Conservation (phyloP, 1,140 invertebrate species). For the Microplitis mediator region DNA sequence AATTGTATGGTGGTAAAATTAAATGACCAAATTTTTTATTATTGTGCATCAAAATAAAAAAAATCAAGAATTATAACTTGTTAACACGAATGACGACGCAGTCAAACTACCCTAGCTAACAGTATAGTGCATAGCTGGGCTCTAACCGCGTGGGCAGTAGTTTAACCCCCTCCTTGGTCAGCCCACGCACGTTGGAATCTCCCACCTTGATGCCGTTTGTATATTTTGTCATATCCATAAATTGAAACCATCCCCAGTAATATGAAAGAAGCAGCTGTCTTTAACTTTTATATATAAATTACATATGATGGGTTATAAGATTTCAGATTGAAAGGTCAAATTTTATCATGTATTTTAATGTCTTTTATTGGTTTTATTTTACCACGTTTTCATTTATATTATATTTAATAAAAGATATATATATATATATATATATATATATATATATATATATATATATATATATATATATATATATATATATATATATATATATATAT, state of each 20-base stretch:
- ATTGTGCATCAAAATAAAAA: background rate
- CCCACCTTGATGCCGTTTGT: conserved; percentile 2
- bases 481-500: conserved; percentile 14
- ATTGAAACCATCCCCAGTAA: background rate
- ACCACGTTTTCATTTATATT: too few species aligned
- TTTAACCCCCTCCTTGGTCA: conserved; percentile 39
- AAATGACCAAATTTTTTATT: too few species aligned
- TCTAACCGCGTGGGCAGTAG: conserved; percentile 44
- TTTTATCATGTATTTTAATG: background rate
- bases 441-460: conserved; percentile 12
- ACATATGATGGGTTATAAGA: too few species aligned
- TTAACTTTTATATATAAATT: too few species aligned
- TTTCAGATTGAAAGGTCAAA: background rate
- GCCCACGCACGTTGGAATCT: conserved; percentile 12
- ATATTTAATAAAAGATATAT: conserved; percentile 1
- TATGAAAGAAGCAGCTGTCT: background rate
- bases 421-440: conserved; percentile 15
- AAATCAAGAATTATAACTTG: conserved; percentile 23
- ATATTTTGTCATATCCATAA: background rate
- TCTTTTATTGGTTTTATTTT: background rate
- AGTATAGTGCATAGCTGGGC: conserved; percentile 29
- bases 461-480: conserved; percentile 17
- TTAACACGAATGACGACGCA: conserved; percentile 36
- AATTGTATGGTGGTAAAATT: too few species aligned
- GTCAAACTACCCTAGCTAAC: conserved; percentile 43